Conservation (phyloP, 2,888 invertebrate genomes). For the Sarcophaga carnaria region DNA sequence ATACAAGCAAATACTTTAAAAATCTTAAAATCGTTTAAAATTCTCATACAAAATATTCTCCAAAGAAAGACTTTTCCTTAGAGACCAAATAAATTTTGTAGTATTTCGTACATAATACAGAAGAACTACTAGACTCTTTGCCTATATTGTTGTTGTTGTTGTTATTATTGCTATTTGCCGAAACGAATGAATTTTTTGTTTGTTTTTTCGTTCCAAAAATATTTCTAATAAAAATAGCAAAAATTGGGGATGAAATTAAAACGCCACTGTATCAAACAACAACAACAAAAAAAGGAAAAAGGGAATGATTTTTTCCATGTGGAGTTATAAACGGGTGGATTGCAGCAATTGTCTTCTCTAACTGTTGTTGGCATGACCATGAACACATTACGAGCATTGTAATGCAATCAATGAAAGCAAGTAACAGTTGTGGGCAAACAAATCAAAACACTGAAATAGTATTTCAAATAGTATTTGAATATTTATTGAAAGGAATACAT, state of each 20-base stretch:
- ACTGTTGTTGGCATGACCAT: slow-evolving; percentile 50
- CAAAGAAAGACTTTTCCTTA: slow-evolving; percentile 6
- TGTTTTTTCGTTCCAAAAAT: slow-evolving; percentile 9
- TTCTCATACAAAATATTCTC: slow-evolving; percentile 51
- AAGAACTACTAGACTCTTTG: slow-evolving; percentile 5
- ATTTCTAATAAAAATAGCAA: slow-evolving; percentile 34
- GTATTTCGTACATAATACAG: neutral
- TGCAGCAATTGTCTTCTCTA: slow-evolving; percentile 26
- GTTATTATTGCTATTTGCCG: neutral
- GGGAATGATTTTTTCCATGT: slow-evolving; percentile 36
- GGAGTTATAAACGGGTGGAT: slow-evolving; percentile 59
- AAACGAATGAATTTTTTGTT: slow-evolving; percentile 5
- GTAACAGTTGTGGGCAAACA: neutral
- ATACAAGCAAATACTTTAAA: slow-evolving; percentile 2
- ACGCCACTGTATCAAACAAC: neutral
- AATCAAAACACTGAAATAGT: too few relatives aligned
- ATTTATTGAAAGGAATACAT: too few relatives aligned
- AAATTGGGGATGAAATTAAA: slow-evolving; percentile 64
- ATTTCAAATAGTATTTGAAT: too few relatives aligned
- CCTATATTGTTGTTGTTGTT: slow-evolving; percentile 8
- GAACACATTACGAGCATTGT: slow-evolving; percentile 24
- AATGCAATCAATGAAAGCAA: slow-evolving; percentile 55
- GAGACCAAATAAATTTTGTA: slow-evolving; percentile 9
- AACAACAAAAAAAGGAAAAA: slow-evolving; percentile 12
- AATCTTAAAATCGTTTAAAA: slow-evolving; percentile 33